Conservation (phyloP, 1,140 invertebrate species). For the Solenopsis invicta region DNA sequence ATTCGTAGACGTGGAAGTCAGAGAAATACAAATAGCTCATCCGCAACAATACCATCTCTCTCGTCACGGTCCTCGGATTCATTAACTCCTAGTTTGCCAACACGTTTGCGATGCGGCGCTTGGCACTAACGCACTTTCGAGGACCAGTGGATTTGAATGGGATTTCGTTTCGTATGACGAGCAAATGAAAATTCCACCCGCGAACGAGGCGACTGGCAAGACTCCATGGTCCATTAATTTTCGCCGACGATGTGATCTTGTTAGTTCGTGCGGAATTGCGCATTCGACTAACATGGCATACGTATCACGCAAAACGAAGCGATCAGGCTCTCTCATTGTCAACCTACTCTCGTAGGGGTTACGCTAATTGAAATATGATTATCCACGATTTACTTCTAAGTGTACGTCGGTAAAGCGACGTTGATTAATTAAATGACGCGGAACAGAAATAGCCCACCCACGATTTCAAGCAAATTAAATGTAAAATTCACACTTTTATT, state of each 20-base stretch:
- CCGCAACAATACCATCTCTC: conserved; percentile 15
- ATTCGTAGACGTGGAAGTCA: background rate
- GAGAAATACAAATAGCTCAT: conserved; percentile 44
- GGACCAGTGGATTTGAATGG: background rate
- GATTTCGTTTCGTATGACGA: background rate
- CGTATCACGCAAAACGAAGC: background rate
- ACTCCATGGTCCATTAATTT: conserved; percentile 16
- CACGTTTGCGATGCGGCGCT: background rate
- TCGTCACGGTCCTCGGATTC: background rate
- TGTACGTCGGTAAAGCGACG: background rate
- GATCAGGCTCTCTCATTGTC: background rate
- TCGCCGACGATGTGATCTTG: background rate
- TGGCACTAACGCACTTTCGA: background rate
- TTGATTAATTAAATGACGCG: conserved; percentile 7
- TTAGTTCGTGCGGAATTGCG: background rate
- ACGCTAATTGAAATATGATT: conserved; percentile 38
- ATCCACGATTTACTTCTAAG: background rate
- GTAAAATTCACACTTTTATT: background rate
- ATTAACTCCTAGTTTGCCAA: conserved; percentile 8
- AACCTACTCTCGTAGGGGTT: background rate
- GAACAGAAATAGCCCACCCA: background rate
- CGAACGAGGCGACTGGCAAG: background rate
- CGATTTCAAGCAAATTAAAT: conserved; percentile 12
- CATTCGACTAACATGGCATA: background rate
- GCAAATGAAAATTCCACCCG: background rate